Conservation (phyloP, 1,140 invertebrate species). For the Drosophila willistoni region DNA sequence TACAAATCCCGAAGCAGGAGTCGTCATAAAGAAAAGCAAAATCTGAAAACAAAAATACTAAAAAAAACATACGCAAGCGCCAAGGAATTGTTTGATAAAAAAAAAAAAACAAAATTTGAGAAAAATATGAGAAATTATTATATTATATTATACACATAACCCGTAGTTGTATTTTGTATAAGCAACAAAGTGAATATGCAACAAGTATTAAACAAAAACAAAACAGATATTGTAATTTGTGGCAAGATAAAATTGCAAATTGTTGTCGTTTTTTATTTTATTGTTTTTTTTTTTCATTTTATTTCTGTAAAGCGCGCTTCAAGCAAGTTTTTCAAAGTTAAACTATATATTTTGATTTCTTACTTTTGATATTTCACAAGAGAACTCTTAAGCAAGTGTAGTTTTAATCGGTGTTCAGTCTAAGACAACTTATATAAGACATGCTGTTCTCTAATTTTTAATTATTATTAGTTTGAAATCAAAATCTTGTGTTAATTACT, state of each 20-base stretch:
- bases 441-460: not conserved
- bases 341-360: not conserved
- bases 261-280: not conserved
- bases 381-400: not conserved
- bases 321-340: conserved; percentile 24
- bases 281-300: no score
- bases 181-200: conserved; percentile 41
- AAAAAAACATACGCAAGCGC: conserved; percentile 71
- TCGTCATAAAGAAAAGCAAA: conserved; percentile 49
- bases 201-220: conserved; percentile 53
- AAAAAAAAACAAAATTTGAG: conserved; percentile 35
- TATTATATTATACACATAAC: conserved; percentile 51
- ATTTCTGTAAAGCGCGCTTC: conserved; percentile 31
- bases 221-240: conserved; percentile 19
- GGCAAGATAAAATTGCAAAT: conserved; percentile 31
- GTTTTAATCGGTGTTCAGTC: not conserved
- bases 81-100: conserved; percentile 79
- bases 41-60: conserved; percentile 57
- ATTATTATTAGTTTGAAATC: not conserved
- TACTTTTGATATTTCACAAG: not conserved
- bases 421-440: not conserved
- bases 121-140: conserved; percentile 53
- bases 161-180: conserved; percentile 55
- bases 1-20: conserved; percentile 19
- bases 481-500: no score